Base-by-base conservation (phyloP, 64 coral and sea anemone species). In the Montipora sp. region DNA sequence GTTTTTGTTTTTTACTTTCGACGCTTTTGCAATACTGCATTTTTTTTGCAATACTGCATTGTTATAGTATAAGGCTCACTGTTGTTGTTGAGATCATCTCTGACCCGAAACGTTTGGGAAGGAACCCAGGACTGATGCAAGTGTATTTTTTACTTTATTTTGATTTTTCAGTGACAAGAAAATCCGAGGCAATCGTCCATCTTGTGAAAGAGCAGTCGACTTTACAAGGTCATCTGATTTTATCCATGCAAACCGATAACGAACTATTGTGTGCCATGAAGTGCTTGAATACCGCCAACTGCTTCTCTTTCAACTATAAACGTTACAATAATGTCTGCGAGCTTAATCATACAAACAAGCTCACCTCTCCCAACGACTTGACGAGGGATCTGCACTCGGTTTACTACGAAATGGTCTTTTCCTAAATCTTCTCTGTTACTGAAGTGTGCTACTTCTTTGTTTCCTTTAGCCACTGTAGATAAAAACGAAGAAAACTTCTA, bases 391-490 rank as follows among this genome's bases (percentile, higher is more conserved):
- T 23, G 49, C 45, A 51, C 5, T 85, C 65, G 5, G 65, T 14
- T 10, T 71, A 85, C 22, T 85, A 85, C 49, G 82, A 85, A 85
- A 85, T 85, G 82, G 19, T 71, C 66, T 85, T 85, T 44, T 67
- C 8, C 16, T 84, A 68, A 57, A 57, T 11, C 11, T 57, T 57
- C 36, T 36, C 36, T 36, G 36, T 36, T 36, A 36, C 36, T 36
- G 36, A 36, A 36, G 36, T 36, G 36, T 36, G 36, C 36, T 36
- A 36, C 36, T 2, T 36, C 36, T 36, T 36, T 36, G 36, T 36
- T 36, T 36, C 36, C 36, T 36, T 36, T 2, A 36, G 36, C 36
- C 36, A 36, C 36, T 36, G 36, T 36, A 36, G 36, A 36, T 36
- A 36, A 36, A 36, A 36, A 36, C 36, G 36, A 36, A 36, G 36